Evolutionary conservation across 1,140 invertebrate species (phyloP), one percentile per base, ranked within the genome.

Genomic region (Bombyx mandarina): DNA sequence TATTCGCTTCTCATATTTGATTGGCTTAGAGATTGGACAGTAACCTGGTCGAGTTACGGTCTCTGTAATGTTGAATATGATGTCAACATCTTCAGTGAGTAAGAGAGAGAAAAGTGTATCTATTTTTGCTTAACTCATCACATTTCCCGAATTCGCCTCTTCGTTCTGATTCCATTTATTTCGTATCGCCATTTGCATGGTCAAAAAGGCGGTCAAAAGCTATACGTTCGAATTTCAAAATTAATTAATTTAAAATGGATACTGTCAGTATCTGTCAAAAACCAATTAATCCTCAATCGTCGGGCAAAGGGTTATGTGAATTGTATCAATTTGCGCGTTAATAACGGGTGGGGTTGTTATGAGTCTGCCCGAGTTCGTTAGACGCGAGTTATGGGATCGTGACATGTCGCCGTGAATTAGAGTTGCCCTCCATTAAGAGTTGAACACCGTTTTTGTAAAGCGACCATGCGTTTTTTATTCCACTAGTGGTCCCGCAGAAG

Each of bases 331-430:
- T 47, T 12, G 12, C 9, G 45, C 12, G 45, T 35, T 35, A 47
- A 53, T 35, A 47, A 53, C 9, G 52, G 52, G 52, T 43, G 43
- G 43, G 52, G 52, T 6, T 18, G 43, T 45, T 18, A 42, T 54
- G 43, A 45, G 26, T 51, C 12, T 43, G 53, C 22, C 44, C 43
- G 53, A 43, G 43, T 54, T 54, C 53, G 53, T 54, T 54, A 54
- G 53, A 43, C 43, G 45, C 42, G 45, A 54, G 53, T 54, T 54
- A 54, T 54, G 53, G 12, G 53, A 45, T 54, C 53, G 53, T 54
- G 53, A 54, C 43, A 54, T 54, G 53, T 54, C 53, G 53, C 8
- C 53, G 53, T 54, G 53, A 54, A 54, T 54, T 54, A 54, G 53
- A 35, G 44, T 22, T 35, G 26, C 43, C 43, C 43, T 45, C 26